phyloP scores from a whole-genome alignment of 2,797 vertebrate genomes.

The Diplodus sargus region DNA sequence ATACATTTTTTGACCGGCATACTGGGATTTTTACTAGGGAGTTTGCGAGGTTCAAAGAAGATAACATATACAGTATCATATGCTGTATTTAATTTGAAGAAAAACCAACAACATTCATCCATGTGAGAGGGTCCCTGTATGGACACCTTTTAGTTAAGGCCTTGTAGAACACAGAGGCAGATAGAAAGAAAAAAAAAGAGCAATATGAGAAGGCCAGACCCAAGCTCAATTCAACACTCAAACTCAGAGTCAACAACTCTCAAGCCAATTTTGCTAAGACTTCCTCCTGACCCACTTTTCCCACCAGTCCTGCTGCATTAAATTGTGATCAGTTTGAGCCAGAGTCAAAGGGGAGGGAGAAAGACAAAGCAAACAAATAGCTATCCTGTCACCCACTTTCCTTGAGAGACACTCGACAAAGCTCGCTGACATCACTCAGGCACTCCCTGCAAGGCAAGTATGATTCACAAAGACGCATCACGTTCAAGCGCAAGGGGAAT shows the following conservation, averaged over 20 bases:
- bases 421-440: conserved; percentile 39
- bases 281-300: conserved; percentile 77
- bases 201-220: conserved; percentile 16
- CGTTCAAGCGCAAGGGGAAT: conserved; percentile 9
- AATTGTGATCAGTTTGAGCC: conserved; percentile 57
- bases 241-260: conserved; percentile 46
- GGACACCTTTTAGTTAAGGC: neutral
- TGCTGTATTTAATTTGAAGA: neutral
- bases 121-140: neutral
- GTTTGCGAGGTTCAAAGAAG: neutral
- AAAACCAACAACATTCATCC: neutral
- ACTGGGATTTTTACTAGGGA: neutral
- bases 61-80: neutral
- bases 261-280: conserved; percentile 53
- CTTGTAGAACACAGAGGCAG: neutral
- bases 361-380: conserved; percentile 59
- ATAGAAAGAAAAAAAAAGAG: neutral
- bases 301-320: conserved; percentile 52
- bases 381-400: conserved; percentile 53
- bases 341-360: conserved; percentile 36
- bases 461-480: conserved; percentile 52
- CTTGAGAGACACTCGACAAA: conserved; percentile 27
- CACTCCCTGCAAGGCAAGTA: conserved; percentile 36
- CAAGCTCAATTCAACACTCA: conserved; percentile 5
- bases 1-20: conserved; percentile 1